Base-by-base conservation (phyloP, 2,113 vertebrate genomes). In the Cichladusa arquata region DNA sequence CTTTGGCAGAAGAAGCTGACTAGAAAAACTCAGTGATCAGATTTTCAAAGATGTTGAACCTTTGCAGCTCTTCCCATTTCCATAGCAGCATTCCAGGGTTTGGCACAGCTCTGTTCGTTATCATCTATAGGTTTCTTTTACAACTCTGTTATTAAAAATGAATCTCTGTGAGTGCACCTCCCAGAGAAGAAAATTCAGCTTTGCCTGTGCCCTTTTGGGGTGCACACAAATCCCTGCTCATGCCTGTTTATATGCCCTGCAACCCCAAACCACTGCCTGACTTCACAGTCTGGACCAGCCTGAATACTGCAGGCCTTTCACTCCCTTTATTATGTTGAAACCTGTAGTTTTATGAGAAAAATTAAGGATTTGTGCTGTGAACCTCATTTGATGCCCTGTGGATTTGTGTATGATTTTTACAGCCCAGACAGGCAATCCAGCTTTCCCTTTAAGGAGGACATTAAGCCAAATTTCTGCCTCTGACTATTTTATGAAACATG, bases 61-160 rank as follows among this genome's bases (percentile, higher is more conserved):
- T 96, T 31, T 90, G 70, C 70, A 92, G 54, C 36, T 87, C 84
- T 72, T 86, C 57, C 56, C 56, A 29, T 72, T 93, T 72, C 77
- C 83, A 71, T 0, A 67, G 36, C 51, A 36, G 29, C 5, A 7
- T 66, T 77, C 66, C 84, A 88, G 58, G 28, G 4, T 40, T 31
- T 62, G 45, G 79, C 78, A 40, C 1, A 3, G 78, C 50, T 76
- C 86, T 77, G 50, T 3, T 71, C 1, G 2, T 85, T 94, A 25
- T 34, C 81, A 81, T 70, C 67, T 25, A 5, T 2, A 28, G 3
- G 17, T 24, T 61, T 53, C 47, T 64, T 90, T 83, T 50, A 54
- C 4, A 2, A 33, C 2, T 31, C 23, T 25, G 19, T 69, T 20
- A 61, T 16, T 47, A 65, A 60, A 89, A 71, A 58, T 16, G 0